Evolutionary conservation across 2,113 vertebrate species (phyloP).

Genomic region (Isichthys henryi): DNA sequence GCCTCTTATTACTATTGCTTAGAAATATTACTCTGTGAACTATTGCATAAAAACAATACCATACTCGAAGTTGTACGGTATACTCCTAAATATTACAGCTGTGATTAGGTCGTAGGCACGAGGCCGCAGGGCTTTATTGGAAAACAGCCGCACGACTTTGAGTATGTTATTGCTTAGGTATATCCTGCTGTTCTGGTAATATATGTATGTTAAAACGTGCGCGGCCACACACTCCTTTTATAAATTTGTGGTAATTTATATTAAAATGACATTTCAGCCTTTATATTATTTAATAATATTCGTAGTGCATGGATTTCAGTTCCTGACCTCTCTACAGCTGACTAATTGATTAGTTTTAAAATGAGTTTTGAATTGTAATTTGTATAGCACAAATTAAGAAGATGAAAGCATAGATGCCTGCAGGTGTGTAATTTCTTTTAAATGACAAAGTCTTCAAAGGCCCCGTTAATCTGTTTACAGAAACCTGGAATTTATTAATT

Average conservation of each 20-base stretch:
- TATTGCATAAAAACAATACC: too few relatives aligned
- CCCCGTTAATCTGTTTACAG: neutral
- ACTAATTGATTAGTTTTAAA: neutral
- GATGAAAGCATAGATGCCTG: neutral
- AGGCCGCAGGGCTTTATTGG: too few relatives aligned
- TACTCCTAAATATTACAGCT: too few relatives aligned
- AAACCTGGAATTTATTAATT: neutral
- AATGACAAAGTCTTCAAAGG: neutral
- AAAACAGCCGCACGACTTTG: too few relatives aligned
- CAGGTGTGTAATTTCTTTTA: neutral
- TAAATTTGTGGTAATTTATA: neutral
- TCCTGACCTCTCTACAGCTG: neutral
- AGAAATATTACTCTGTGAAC: too few relatives aligned
- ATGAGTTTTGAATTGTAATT: neutral
- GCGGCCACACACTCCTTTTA: neutral
- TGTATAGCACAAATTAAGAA: neutral
- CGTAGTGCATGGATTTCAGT: neutral
- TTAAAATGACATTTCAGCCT: neutral
- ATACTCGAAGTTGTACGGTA: too few relatives aligned
- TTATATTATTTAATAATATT: neutral
- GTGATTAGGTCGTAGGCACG: too few relatives aligned
- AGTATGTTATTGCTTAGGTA: too few relatives aligned
- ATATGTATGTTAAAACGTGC: too few relatives aligned
- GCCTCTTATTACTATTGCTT: too few relatives aligned
- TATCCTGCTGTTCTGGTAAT: too few relatives aligned